Base-by-base conservation (phyloP, 2,797 vertebrate genomes). In the Characodon lateralis region DNA sequence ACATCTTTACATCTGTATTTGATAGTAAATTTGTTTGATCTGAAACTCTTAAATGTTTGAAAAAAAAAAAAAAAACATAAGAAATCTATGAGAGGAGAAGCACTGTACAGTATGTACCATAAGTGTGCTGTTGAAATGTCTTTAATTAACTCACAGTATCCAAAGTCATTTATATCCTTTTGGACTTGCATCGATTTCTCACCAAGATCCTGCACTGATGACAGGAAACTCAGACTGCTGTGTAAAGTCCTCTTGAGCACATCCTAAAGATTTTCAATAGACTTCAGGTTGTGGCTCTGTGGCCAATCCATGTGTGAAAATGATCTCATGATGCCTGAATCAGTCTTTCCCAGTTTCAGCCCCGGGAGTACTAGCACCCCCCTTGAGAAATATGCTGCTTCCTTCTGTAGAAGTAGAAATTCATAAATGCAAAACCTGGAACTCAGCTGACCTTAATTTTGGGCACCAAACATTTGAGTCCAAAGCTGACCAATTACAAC, bases 251-350 rank as follows among this genome's bases (percentile, higher is more conserved):
- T 72, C 71, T 39, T 28, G 18, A 56, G 51, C 51, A 10, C 28
- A 72, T 72, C 50, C 24, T 39, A 72, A 72, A 56, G 31, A 72
- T 72, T 56, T n/a, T 56, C 71, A 41, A 53, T 72, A 53, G 26
- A 24, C 26, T 22, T 53, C 28, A 55, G 71, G 31, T 55, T 12
- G 50, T 5, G 28, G 51, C 48, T 72, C 71, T 55, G 50, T 53
- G 28, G 5, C 50, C 50, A 55, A 55, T 55, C 48, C 71, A 72
- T 39, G 71, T 55, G 71, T 39, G 71, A 72, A 72, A 72, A 46
- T 72, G 71, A 55, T 53, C 48, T 72, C 50, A 22, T 31, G 70
- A 72, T 14, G 26, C 50, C 20, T 51, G 70, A 55, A 13, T 31
- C 50, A 24, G 26, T 13, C 50, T 39, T 5, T 72, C 50, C 8